A percentile compares a stretch with the other conserved stretches of the same genome.
Evolutionary conservation across 64 coral and sea anemone genomes (phyloP).

Genomic region (Stichodactyla mertensii): DNA sequence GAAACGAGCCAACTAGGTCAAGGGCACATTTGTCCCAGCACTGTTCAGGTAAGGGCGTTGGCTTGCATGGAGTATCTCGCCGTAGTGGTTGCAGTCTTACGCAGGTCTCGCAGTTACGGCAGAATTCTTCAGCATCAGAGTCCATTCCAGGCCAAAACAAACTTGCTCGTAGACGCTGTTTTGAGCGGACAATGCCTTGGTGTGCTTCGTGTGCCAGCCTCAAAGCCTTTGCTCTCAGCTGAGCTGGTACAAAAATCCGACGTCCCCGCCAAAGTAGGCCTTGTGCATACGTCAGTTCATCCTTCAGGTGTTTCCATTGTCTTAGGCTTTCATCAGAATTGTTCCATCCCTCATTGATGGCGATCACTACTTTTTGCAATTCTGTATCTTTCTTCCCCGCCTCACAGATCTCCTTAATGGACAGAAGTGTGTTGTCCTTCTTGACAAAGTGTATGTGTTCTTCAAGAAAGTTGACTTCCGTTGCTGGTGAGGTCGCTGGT

Average conservation of each 20-base stretch:
- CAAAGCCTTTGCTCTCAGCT: constrained; percentile 25
- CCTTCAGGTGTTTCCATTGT: constrained; percentile 41
- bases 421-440: constrained; percentile 23
- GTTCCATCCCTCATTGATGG: constrained; percentile 29
- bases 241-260: constrained; percentile 28
- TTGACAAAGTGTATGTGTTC: constrained; percentile 47
- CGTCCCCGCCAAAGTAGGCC: constrained; percentile 22
- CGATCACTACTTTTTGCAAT: constrained; percentile 27
- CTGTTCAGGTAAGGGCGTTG: background rate
- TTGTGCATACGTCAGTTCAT: constrained; percentile 33
- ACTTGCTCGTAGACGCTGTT: constrained; percentile 16
- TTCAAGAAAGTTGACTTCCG: constrained; percentile 28
- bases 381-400: constrained; percentile 36
- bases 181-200: constrained; percentile 21
- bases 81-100: constrained; percentile 25
- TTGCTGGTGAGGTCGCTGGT: background rate
- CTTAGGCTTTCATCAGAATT: background rate
- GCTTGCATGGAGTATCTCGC: constrained; percentile 9
- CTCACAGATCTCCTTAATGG: constrained; percentile 34
- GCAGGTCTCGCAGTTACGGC: constrained; percentile 20
- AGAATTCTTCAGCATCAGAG: constrained; percentile 19
- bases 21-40: constrained; percentile 18
- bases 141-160: constrained; percentile 27
- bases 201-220: constrained; percentile 19
- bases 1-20: constrained; percentile 22